These are phyloP conservation scores for Chlamydotis undulata DNA, from an alignment of 2,113 vertebrate species.

Conservation along the genomic window DNA sequence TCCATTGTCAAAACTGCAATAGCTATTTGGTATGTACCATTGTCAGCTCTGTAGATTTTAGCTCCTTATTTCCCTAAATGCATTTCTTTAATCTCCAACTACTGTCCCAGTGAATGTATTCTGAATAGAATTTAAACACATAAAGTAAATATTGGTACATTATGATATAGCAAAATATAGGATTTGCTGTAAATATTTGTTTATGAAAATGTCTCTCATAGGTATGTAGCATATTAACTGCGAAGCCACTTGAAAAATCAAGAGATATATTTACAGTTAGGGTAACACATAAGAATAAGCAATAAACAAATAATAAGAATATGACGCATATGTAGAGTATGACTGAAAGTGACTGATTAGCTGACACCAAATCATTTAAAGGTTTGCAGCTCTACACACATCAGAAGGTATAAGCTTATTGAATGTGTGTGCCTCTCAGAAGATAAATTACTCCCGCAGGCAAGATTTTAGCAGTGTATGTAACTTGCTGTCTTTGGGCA, in stretches of 20 bases:
- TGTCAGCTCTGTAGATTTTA: background rate
- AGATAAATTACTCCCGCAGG: background rate
- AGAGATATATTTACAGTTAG: constrained; percentile 5
- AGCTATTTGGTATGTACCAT: background rate
- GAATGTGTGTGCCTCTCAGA: background rate
- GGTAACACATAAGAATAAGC: background rate
- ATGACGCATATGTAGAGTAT: background rate
- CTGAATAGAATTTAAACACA: background rate
- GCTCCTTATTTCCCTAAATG: background rate
- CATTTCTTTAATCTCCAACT: background rate
- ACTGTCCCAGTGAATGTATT: background rate
- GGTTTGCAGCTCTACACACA: background rate
- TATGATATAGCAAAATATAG: background rate
- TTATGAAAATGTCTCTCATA: constrained; percentile 23
- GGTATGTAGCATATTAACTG: background rate
- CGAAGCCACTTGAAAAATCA: constrained; percentile 21
- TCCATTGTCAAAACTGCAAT: background rate
- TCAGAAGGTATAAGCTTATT: background rate
- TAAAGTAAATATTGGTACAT: background rate
- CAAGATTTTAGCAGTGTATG: background rate
- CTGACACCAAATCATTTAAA: background rate
- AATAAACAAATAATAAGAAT: background rate
- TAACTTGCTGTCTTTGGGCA: background rate
- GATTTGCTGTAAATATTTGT: background rate
- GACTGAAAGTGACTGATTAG: background rate